A percentile compares a stretch with the other conserved stretches of the same genome.
Evolutionary conservation across 2,113 vertebrate genomes (phyloP).

Genomic region (Myotis yumanensis): DNA sequence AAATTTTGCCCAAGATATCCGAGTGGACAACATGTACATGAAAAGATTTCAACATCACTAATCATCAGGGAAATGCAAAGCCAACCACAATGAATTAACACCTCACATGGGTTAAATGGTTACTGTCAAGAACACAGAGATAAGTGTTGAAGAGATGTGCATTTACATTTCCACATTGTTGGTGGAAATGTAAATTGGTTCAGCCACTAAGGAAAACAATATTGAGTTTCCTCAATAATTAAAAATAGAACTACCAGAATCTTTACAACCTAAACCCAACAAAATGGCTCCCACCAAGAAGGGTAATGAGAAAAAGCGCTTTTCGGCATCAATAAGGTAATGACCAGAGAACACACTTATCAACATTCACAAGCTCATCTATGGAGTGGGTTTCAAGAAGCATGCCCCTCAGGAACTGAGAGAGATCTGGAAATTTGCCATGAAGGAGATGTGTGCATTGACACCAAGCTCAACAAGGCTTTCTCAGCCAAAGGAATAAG

Average conservation of each 20-base stretch:
- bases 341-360: not conserved
- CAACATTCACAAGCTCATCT: not conserved
- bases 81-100: not conserved
- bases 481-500: not conserved
- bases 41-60: not conserved
- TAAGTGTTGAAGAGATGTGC: not conserved
- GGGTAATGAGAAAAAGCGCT: not conserved
- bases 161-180: too few relatives aligned
- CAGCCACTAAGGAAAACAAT: constrained; percentile 6
- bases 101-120: not conserved
- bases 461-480: not conserved
- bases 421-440: not conserved
- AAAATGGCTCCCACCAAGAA: not conserved
- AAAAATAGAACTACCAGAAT: not conserved
- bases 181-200: not conserved
- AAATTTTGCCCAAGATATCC: not conserved
- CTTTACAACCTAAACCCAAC: not conserved
- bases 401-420: not conserved
- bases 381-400: not conserved
- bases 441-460: not conserved
- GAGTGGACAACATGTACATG: not conserved
- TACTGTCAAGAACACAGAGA: not conserved
- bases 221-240: not conserved
- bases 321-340: not conserved
- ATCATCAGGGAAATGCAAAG: not conserved